Evolutionary conservation across 2,113 vertebrate genomes (phyloP).

Genomic region (Piaya cayana): DNA sequence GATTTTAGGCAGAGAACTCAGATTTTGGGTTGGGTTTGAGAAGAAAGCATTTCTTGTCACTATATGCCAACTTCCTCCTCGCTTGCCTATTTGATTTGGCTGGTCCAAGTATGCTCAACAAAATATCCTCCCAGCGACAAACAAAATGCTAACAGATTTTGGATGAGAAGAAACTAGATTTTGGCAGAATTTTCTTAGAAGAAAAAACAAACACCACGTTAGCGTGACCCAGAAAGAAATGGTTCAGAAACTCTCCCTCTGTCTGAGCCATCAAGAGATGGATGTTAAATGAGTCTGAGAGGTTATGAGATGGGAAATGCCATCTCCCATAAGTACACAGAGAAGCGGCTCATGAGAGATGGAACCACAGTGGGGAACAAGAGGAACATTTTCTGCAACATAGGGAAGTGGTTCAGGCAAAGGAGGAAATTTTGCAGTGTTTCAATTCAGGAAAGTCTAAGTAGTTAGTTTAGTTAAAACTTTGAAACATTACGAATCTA

Average conservation of each 20-base stretch:
- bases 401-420: background rate
- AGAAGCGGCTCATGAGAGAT: background rate
- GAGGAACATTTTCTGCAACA: background rate
- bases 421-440: background rate
- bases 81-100: slow-evolving; percentile 11
- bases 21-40: slow-evolving; percentile 4
- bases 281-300: background rate
- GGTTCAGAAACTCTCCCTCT: slow-evolving; percentile 9
- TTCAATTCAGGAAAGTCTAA: background rate
- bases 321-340: background rate
- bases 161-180: background rate
- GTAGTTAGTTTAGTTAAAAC: background rate
- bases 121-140: slow-evolving; percentile 21
- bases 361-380: background rate
- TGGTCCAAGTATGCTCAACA: background rate
- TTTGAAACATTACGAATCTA: background rate
- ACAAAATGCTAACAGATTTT: background rate
- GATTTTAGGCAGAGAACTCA: background rate
- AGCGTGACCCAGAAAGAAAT: background rate
- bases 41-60: background rate
- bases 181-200: background rate
- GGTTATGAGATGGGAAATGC: background rate
- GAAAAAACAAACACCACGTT: background rate
- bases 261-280: background rate
- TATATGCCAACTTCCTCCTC: background rate